Conservation (phyloP, 2,113 vertebrate species). For the Phrynosoma blainvillii region DNA sequence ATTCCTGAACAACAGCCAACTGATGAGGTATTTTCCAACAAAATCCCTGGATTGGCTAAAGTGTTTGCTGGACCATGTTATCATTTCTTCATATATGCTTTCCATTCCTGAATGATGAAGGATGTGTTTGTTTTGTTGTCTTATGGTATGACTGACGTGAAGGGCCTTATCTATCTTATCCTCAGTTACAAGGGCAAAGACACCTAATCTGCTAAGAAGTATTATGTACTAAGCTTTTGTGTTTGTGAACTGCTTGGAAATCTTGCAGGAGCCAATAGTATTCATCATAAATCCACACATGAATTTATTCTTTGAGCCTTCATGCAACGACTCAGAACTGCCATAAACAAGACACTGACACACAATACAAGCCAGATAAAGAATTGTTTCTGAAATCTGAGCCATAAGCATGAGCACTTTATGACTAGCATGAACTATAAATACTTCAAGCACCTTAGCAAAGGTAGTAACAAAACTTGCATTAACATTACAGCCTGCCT, state of each 20-base stretch:
- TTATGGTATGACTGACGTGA: not conserved
- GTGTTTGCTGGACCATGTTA: not conserved
- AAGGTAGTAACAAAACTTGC: not conserved
- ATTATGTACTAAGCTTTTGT: not conserved
- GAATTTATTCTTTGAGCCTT: not conserved
- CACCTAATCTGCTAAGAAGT: not conserved
- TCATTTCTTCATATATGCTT: not conserved
- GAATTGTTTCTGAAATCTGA: not conserved
- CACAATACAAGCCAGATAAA: not conserved
- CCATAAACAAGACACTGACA: not conserved
- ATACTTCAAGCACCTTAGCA: not conserved
- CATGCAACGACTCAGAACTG: rapidly evolving
- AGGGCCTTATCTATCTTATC: conserved; percentile 8
- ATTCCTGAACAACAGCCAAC: not conserved
- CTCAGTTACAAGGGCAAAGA: not conserved
- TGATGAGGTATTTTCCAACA: not conserved
- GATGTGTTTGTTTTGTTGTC: not conserved
- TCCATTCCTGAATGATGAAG: not conserved
- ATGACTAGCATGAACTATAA: not conserved
- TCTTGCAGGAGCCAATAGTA: rapidly evolving
- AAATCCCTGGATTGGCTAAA: not conserved
- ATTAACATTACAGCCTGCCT: conserved; percentile 11
- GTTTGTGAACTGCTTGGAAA: not conserved
- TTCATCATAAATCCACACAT: not conserved
- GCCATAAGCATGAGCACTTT: not conserved